phyloP scores from a whole-genome alignment of 2,888 invertebrate species.

The Cheilosia vernalis region DNA sequence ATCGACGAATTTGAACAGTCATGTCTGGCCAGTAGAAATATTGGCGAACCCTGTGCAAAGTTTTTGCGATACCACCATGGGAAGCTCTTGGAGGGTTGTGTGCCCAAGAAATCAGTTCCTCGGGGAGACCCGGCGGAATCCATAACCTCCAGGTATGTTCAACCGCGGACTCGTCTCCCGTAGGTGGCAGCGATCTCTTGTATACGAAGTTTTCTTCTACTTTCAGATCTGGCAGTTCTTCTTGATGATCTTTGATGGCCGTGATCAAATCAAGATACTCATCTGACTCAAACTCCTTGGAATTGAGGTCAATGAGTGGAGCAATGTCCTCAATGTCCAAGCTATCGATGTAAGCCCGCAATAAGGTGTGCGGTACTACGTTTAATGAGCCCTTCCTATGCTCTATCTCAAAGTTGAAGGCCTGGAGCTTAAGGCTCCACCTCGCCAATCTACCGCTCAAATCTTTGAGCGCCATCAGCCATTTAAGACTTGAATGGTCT shows the following conservation, averaged over 20 bases:
- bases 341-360: slow-evolving; percentile 2
- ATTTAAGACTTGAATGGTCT: slow-evolving; percentile 76
- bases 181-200: not conserved
- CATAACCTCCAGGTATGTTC: slow-evolving; percentile 35
- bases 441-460: slow-evolving; percentile 76
- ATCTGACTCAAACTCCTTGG: slow-evolving; percentile 10
- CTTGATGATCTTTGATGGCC: not conserved
- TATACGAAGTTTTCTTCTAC: slow-evolving; percentile 21
- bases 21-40: slow-evolving; percentile 19
- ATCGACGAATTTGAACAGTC: slow-evolving; percentile 8
- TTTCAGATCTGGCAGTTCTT: slow-evolving; percentile 11
- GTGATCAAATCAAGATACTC: not conserved
- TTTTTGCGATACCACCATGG: slow-evolving; percentile 21
- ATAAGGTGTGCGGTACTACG: slow-evolving; percentile 10
- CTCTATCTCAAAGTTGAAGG: slow-evolving; percentile 66
- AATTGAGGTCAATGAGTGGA: slow-evolving; percentile 11
- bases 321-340: not conserved
- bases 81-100: slow-evolving; percentile 30
- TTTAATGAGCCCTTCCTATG: slow-evolving; percentile 76
- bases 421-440: slow-evolving; percentile 72
- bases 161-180: not conserved
- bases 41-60: slow-evolving; percentile 2
- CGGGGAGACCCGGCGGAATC: slow-evolving; percentile 27
- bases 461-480: slow-evolving; percentile 74
- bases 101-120: slow-evolving; percentile 13